Evolutionary conservation across 2,888 invertebrate species (phyloP).

Genomic region (Nasonia oneida): DNA sequence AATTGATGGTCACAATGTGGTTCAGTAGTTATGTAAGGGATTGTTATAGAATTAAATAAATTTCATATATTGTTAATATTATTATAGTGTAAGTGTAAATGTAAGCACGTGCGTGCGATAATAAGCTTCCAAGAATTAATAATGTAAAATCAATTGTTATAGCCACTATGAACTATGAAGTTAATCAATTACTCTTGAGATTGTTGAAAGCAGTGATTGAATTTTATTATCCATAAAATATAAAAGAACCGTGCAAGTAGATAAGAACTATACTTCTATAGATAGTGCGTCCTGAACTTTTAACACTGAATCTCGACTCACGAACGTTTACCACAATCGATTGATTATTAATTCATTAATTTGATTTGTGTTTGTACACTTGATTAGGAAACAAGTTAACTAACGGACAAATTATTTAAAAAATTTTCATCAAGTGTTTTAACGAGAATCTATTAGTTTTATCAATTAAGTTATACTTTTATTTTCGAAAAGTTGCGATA

Average conservation of each 20-base stretch:
- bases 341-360: background rate
- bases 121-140: too few relatives aligned
- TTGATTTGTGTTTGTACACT: background rate
- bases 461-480: too few relatives aligned
- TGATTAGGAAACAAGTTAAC: background rate
- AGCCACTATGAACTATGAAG: background rate
- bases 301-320: background rate
- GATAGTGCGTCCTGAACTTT: background rate
- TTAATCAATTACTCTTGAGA: background rate
- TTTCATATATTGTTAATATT: too few relatives aligned
- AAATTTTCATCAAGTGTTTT: background rate
- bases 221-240: background rate
- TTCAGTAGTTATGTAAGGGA: background rate
- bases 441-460: too few relatives aligned
- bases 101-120: too few relatives aligned
- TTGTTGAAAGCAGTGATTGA: background rate
- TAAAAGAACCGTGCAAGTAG: background rate
- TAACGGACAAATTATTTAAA: background rate
- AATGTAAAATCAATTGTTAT: background rate
- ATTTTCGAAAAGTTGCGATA: background rate
- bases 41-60: background rate
- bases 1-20: background rate
- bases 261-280: background rate
- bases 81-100: too few relatives aligned
- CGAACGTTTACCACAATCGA: background rate